These are phyloP conservation scores for Meleagris gallopavo DNA, from an alignment of 2,113 vertebrate genomes.

Conservation along the genomic window DNA sequence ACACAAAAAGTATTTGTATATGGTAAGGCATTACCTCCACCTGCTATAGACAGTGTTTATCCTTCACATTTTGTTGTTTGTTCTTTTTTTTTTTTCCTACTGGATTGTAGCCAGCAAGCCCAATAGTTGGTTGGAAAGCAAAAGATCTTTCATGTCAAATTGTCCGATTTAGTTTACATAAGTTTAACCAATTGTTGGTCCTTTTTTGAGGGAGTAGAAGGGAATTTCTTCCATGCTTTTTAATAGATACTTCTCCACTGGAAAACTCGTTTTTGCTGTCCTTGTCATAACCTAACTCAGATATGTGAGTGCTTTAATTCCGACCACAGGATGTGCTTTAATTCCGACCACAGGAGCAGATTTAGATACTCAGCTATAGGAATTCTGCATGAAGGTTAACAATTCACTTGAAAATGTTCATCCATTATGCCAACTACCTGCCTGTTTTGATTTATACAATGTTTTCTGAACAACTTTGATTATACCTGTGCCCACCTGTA, in stretches of 20 bases:
- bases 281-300: neutral
- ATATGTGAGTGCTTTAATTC: neutral
- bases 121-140: constrained; percentile 17
- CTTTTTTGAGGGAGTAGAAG: constrained; percentile 3
- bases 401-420: neutral
- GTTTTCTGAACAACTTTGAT: neutral
- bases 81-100: constrained; percentile 13
- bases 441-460: neutral
- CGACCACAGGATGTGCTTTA: neutral
- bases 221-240: neutral
- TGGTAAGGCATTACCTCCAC: constrained; percentile 55
- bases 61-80: constrained; percentile 32
- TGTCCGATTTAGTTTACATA: constrained; percentile 25
- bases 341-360: neutral
- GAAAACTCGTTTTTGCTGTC: neutral
- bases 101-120: constrained; percentile 27
- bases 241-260: neutral
- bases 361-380: neutral
- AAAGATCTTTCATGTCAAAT: constrained; percentile 45
- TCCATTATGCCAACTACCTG: neutral
- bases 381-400: neutral
- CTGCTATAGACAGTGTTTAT: constrained; percentile 56
- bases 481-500: neutral
- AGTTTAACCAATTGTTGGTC: constrained; percentile 4
- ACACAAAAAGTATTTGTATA: constrained; percentile 44